Conservation (phyloP, 1,140 invertebrate genomes). For the Drosophila ambigua region DNA sequence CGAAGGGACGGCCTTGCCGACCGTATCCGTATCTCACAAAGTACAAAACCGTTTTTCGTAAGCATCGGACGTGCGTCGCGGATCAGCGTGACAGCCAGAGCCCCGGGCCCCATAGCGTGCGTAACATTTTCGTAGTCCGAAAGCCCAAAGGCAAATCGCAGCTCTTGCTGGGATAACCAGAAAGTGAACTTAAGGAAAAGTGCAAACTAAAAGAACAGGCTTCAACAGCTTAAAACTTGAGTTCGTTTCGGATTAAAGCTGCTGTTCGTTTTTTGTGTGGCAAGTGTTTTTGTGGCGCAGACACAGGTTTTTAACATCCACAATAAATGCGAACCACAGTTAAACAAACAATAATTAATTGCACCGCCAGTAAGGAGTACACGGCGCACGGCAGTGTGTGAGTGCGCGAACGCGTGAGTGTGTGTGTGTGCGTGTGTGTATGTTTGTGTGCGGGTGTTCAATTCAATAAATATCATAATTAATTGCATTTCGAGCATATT, state of each 20-base stretch:
- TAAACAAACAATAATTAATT: constrained; percentile 74
- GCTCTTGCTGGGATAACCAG: too few species aligned
- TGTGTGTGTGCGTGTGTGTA: constrained; percentile 27
- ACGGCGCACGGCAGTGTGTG: not conserved
- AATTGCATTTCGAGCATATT: constrained; percentile 73
- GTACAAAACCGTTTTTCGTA: constrained; percentile 50
- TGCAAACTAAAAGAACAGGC: too few species aligned
- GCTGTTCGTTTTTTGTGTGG: too few species aligned
- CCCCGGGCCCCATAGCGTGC: constrained; percentile 32
- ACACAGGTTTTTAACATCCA: constrained; percentile 56
- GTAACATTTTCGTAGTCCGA: constrained; percentile 17
- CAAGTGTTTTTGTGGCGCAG: constrained; percentile 3
- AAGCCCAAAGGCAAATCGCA: not conserved
- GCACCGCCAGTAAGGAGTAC: constrained; percentile 10
- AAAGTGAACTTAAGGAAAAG: too few species aligned
- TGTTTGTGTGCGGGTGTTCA: constrained; percentile 29
- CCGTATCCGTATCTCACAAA: too few species aligned
- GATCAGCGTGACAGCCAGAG: constrained; percentile 16
- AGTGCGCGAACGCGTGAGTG: not conserved
- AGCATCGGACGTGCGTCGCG: constrained; percentile 64
- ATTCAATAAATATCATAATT: constrained; percentile 62
- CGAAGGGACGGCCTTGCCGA: too few species aligned
- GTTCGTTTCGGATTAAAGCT: too few species aligned
- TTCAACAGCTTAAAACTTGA: too few species aligned
- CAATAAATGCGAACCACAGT: constrained; percentile 48